phyloP scores from a whole-genome alignment of 2,113 vertebrate species.

The Isurus oxyrinchus region DNA sequence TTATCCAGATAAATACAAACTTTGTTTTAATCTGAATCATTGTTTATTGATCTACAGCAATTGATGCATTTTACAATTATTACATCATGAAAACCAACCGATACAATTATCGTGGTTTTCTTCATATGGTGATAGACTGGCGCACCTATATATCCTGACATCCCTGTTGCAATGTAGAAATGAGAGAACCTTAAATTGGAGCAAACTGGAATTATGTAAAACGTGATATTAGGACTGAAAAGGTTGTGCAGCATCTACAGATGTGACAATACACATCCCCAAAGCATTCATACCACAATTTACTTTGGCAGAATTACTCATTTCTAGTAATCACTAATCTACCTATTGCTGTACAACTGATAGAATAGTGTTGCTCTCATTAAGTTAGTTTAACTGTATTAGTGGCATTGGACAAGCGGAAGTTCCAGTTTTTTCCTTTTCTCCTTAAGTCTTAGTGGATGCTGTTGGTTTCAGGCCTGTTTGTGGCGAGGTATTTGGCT shows the following conservation, averaged over 20 bases:
- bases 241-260: conserved; percentile 17
- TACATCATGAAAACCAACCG: conserved; percentile 4
- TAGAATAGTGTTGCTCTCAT: conserved; percentile 23
- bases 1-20: conserved; percentile 30
- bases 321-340: conserved; percentile 18
- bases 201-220: conserved; percentile 31
- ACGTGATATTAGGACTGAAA: background rate
- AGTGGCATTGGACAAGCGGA: conserved; percentile 20
- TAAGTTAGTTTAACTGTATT: conserved; percentile 33
- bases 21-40: conserved; percentile 7
- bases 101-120: background rate
- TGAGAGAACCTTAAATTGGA: conserved; percentile 1
- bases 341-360: conserved; percentile 32
- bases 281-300: conserved; percentile 1
- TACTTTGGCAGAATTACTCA: conserved; percentile 19
- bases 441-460: conserved; percentile 57
- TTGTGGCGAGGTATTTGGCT: conserved; percentile 97
- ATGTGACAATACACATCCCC: background rate
- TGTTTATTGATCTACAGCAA: background rate
- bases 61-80: conserved; percentile 30
- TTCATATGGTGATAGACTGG: background rate
- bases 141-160: conserved; percentile 5
- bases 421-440: conserved; percentile 21
- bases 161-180: background rate
- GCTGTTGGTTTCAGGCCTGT: conserved; percentile 78